These are phyloP conservation scores for Pecten maximus DNA, from an alignment of 2,888 invertebrate genomes.

Conservation along the genomic window DNA sequence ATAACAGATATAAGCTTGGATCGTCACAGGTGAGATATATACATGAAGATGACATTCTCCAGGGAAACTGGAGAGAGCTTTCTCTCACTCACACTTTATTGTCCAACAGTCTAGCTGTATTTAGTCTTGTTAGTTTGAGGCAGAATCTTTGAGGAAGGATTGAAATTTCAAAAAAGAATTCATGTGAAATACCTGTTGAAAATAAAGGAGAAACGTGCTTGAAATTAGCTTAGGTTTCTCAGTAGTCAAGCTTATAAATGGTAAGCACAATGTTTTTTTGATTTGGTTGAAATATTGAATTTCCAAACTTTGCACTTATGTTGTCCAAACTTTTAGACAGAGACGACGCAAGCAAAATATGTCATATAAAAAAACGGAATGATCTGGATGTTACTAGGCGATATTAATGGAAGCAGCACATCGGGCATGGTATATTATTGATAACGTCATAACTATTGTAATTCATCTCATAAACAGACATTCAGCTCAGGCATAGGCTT, in stretches of 20 bases:
- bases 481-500: background rate
- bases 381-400: background rate
- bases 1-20: background rate
- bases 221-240: too few species aligned
- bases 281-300: background rate
- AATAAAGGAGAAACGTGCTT: too few species aligned
- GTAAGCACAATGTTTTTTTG: too few species aligned
- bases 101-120: background rate
- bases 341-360: background rate
- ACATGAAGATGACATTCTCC: background rate
- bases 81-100: background rate
- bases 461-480: slow-evolving; percentile 21
- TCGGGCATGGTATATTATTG: slow-evolving; percentile 18
- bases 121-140: background rate
- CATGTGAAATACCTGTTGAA: too few species aligned
- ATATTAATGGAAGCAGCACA: background rate
- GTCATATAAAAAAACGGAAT: background rate
- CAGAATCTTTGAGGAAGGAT: too few species aligned
- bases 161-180: background rate
- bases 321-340: background rate
- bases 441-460: slow-evolving; percentile 31
- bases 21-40: background rate
- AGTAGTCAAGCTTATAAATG: too few species aligned
- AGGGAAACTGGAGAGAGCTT: background rate
- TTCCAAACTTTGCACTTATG: background rate